phyloP scores from a whole-genome alignment of 1,140 invertebrate species.

The Drosophila watanabei region DNA sequence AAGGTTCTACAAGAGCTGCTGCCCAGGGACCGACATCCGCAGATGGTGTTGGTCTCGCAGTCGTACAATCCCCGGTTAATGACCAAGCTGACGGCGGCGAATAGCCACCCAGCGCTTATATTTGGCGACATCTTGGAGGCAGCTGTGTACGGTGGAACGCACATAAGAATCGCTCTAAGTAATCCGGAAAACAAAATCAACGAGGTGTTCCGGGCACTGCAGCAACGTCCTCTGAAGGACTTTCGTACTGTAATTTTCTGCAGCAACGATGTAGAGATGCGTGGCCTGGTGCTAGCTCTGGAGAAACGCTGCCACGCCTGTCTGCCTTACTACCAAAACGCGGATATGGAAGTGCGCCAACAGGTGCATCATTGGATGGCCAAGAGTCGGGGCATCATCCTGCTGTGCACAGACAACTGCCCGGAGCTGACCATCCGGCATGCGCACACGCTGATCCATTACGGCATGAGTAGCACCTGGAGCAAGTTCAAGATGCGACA shows the following conservation, averaged over 20 bases:
- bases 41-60: slow-evolving; percentile 46
- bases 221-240: slow-evolving; percentile 28
- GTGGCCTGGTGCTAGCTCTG: slow-evolving; percentile 6
- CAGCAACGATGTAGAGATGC: slow-evolving; percentile 38
- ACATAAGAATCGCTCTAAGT: background rate
- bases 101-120: slow-evolving; percentile 27
- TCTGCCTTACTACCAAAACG: slow-evolving; percentile 51
- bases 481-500: slow-evolving; percentile 58
- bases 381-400: slow-evolving; percentile 9
- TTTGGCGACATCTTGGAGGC: slow-evolving; percentile 66
- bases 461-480: slow-evolving; percentile 48
- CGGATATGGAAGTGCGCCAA: slow-evolving; percentile 15
- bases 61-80: slow-evolving; percentile 19
- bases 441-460: slow-evolving; percentile 51
- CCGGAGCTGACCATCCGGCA: slow-evolving; percentile 47
- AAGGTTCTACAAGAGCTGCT: background rate
- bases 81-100: slow-evolving; percentile 13
- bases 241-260: slow-evolving; percentile 54
- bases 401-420: slow-evolving; percentile 58
- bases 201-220: slow-evolving; percentile 22
- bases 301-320: slow-evolving; percentile 14
- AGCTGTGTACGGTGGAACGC: slow-evolving; percentile 52
- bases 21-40: background rate
- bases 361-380: slow-evolving; percentile 37
- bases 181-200: slow-evolving; percentile 7